Evolutionary conservation across 1,140 invertebrate genomes (phyloP).

Genomic region (Rhagoletis pomonella): DNA sequence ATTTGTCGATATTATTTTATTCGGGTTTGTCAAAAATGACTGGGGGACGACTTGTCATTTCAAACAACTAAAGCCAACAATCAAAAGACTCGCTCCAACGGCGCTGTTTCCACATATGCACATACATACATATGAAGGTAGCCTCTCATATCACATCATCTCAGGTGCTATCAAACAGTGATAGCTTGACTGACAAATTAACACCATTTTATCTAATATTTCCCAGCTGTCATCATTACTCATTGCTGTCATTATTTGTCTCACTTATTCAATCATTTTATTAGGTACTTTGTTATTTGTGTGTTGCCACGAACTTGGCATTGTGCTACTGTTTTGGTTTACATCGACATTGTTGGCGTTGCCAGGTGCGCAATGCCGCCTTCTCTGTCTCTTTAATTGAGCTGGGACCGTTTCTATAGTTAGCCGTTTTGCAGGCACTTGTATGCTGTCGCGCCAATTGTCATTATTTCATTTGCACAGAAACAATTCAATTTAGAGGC

Average conservation of each 20-base stretch:
- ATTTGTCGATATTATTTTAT: too few species aligned
- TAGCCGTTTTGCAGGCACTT: constrained; percentile 12
- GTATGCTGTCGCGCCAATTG: neutral
- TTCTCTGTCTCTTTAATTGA: neutral
- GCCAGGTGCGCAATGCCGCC: neutral
- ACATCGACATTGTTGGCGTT: neutral
- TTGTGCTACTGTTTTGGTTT: neutral
- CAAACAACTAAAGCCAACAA: neutral
- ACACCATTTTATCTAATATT: constrained; percentile 57
- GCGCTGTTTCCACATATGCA: too few species aligned
- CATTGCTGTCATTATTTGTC: constrained; percentile 57
- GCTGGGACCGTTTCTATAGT: neutral
- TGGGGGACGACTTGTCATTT: too few species aligned
- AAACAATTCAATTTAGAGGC: constrained; percentile 65
- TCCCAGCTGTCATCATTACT: constrained; percentile 57
- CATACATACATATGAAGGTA: too few species aligned
- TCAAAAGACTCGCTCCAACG: neutral
- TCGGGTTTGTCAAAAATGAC: too few species aligned
- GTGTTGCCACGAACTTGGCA: neutral
- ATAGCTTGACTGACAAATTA: constrained; percentile 56
- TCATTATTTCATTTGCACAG: constrained; percentile 65
- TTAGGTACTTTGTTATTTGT: constrained; percentile 52
- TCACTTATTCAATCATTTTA: constrained; percentile 58
- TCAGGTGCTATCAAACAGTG: constrained; percentile 3
- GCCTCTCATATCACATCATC: neutral